These are phyloP conservation scores for Pocillopora damicornis DNA, from an alignment of 64 coral and sea anemone genomes.

Conservation along the genomic window DNA sequence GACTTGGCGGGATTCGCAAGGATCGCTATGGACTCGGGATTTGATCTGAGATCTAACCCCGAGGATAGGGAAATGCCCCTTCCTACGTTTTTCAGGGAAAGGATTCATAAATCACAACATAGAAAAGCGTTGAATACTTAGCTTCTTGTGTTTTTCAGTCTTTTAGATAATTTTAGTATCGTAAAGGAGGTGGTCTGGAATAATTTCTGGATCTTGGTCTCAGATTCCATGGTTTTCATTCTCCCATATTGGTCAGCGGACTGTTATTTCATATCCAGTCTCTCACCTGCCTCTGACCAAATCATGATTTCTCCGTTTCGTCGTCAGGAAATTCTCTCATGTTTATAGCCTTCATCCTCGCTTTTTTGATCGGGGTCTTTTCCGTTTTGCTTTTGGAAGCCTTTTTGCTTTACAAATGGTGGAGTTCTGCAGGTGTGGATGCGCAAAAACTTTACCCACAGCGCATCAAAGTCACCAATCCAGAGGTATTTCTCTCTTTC, in stretches of 20 bases:
- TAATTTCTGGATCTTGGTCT: too few species aligned
- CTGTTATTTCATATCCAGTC: conserved; percentile 10
- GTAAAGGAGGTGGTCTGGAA: too few species aligned
- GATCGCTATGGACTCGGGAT: too few species aligned
- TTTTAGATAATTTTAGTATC: too few species aligned
- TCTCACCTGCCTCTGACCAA: not conserved
- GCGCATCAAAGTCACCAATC: conserved; percentile 64
- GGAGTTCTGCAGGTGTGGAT: conserved; percentile 66
- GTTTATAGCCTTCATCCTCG: conserved; percentile 83
- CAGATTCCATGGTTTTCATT: too few species aligned
- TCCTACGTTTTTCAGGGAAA: too few species aligned
- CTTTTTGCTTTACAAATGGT: conserved; percentile 94
- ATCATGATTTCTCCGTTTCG: not conserved
- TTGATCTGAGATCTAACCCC: too few species aligned
- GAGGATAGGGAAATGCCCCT: too few species aligned
- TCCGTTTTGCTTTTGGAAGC: conserved; percentile 81
- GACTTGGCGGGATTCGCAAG: too few species aligned
- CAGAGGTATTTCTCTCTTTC: conserved; percentile 47
- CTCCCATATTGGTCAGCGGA: not conserved
- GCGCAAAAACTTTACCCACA: conserved; percentile 53
- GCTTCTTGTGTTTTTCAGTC: too few species aligned
- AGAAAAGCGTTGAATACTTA: too few species aligned
- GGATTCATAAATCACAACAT: too few species aligned
- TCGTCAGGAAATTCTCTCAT: conserved; percentile 16
- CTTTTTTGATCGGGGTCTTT: conserved; percentile 82